Evolutionary conservation across 2,113 vertebrate species (phyloP).

Genomic region (Odocoileus hemionus): DNA sequence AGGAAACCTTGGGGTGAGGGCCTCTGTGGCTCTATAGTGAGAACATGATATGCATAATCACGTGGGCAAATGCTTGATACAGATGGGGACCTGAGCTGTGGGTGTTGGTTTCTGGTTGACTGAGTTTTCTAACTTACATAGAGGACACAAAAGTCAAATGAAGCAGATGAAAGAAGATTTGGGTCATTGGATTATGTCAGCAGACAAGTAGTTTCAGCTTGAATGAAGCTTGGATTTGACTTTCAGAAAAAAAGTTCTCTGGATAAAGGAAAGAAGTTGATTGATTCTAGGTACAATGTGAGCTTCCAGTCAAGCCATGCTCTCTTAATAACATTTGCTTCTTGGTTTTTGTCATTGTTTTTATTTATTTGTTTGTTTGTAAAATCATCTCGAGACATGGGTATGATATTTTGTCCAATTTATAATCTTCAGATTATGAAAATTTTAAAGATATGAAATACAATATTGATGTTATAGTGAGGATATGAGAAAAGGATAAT

Average conservation of each 20-base stretch:
- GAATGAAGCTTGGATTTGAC: background rate
- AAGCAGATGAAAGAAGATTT: background rate
- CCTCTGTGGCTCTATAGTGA: background rate
- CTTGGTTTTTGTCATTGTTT: background rate
- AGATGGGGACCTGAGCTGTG: background rate
- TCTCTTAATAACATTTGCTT: background rate
- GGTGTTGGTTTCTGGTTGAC: rapidly evolving
- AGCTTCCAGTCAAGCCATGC: background rate
- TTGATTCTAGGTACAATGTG: background rate
- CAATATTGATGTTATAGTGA: background rate
- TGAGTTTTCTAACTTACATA: background rate
- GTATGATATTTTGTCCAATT: background rate
- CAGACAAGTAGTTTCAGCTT: background rate
- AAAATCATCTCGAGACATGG: background rate
- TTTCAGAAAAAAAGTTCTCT: background rate
- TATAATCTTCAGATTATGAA: background rate
- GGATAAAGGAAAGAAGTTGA: background rate
- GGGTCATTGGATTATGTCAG: too few relatives aligned
- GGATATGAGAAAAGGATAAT: background rate
- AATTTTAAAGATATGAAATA: background rate
- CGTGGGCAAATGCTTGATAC: background rate
- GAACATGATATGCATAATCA: background rate
- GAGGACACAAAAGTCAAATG: background rate
- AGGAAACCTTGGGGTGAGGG: background rate
- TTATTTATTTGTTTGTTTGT: background rate